Base-by-base conservation (phyloP, 2,797 vertebrate genomes). In the Halcyon badia region DNA sequence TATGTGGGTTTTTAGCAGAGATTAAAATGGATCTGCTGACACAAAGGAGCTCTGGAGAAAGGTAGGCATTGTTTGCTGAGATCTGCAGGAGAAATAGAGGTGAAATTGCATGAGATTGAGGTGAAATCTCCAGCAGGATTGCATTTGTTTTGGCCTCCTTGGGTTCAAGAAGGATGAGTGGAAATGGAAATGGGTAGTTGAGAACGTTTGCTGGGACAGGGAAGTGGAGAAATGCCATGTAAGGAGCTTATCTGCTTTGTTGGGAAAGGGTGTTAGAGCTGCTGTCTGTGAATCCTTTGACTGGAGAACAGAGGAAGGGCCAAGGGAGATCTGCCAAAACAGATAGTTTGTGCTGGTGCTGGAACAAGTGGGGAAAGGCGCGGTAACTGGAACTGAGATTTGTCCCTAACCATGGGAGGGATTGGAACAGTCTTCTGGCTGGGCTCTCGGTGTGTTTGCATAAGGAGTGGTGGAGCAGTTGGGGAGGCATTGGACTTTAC, bases 221-320 rank as follows among this genome's bases (percentile, higher is more conserved):
- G 20, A 15, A 8, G 48, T 18, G 1, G 1, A 42, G 3, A 1
- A 31, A 31, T 30, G 19, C 56, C n/a, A 9, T 2, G 7, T 1
- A n/a, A 48, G 66, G 7, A 86, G 64, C 76, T 83, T 70, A 6
- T 9, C 7, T 49, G 37, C 24, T 49, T 19, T 80, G 48, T 28
- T 35, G 22, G 64, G 33, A n/a, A 73, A 58, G 33, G 25, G 14
- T 42, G 12, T 7, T 41, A 3, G 6, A 65, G 42, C 71, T 57
- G 71, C 65, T 90, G 39, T 42, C 19, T 39, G 28, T 10, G 41
- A 44, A 20, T 73, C 42, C 69, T 42, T 30, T 6, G 10, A 3
- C 1, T 4, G 21, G 26, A 28, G 64, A 60, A 25, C 39, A 11
- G 0, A 3, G 46, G 42, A 57, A 39, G 11, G 48, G 54, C 22